Percentiles rank a stretch among this genome's conserved stretches.
Conservation (phyloP, 2,113 vertebrate genomes). For the Pelvicachromis taeniatus region DNA sequence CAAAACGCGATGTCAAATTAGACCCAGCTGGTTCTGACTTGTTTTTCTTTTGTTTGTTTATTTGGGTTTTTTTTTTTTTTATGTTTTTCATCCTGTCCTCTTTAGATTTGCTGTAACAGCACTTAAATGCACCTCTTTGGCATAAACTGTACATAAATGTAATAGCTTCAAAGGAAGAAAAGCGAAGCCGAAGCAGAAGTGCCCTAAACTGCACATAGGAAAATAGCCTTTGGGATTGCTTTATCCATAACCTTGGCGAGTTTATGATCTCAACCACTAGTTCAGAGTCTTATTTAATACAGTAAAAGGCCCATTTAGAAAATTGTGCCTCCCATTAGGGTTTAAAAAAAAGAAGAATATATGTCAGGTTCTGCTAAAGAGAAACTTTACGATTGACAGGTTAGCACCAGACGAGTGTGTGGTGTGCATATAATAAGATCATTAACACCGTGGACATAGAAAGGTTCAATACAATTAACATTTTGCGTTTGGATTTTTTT, state of each 20-base stretch:
- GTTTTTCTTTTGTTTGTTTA: background rate
- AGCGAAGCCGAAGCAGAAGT: background rate
- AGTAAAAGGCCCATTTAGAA: rapidly evolving
- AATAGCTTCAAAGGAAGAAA: background rate
- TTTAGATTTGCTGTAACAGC: background rate
- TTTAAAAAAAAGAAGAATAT: background rate
- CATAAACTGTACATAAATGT: background rate
- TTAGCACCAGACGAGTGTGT: background rate
- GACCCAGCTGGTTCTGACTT: background rate
- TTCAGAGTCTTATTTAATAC: background rate
- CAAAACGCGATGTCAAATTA: background rate
- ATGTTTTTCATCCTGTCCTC: background rate
- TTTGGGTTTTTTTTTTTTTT: too few relatives aligned
- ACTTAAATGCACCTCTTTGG: background rate
- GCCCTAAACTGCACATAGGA: background rate
- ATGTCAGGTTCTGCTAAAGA: background rate
- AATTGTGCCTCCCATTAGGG: background rate
- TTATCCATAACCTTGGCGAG: rapidly evolving
- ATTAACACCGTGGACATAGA: background rate
- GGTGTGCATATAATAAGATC: background rate
- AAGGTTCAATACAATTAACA: background rate
- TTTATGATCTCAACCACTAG: background rate
- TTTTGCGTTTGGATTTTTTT: background rate
- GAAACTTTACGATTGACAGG: background rate
- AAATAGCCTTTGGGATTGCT: background rate